Base-by-base conservation (phyloP, 2,113 vertebrate species). In the Chaenocephalus aceratus region DNA sequence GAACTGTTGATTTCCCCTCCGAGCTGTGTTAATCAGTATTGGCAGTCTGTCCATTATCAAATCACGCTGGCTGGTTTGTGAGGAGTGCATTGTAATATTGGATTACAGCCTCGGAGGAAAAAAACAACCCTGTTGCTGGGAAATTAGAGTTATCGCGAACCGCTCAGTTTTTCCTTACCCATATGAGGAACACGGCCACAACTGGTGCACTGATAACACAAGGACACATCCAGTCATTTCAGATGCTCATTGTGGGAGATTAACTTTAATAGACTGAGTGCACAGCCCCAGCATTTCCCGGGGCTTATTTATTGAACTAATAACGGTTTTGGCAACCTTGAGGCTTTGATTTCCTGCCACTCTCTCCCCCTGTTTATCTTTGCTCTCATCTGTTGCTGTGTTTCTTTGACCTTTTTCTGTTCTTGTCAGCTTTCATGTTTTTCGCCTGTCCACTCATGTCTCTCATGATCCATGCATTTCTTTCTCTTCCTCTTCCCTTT, bases 1-100 rank as follows among this genome's bases (percentile, higher is more conserved):
- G 49, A 77, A 49, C 59, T n/a, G 60, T 72, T 84, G 58, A 87
- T 84, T 91, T 83, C 63, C 71, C 61, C 26, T 80, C 53, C 60
- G 21, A 82, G 75, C 58, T 70, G 63, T 45, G 71, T 84, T 87
- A 83, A 84, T 87, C 71, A 63, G 70, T 72, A 87, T 82, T 82
- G 78, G 84, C 83, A 78, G 84, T 83, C 72, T 74, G 75, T 79
- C 62, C 49, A 66, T 87, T 88, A 86, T 91, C 80, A 80, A 84
- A 89, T 91, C 84, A 79, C 30, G 8, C 49, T 26, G 41, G 61
- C 83, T 73, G 77, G 53, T 77, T 82, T 78, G 69, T 74, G 71
- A 62, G 10, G 66, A 82, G 68, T 72, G 82, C 79, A 76, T 77
- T 72, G 53, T 75, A 82, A 80, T 84, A 88, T 91, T 88, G 72